Percentiles rank a stretch among this genome's conserved stretches.
phyloP scores from a whole-genome alignment of 2,113 vertebrate species.

The Hippocampus barbouri region DNA sequence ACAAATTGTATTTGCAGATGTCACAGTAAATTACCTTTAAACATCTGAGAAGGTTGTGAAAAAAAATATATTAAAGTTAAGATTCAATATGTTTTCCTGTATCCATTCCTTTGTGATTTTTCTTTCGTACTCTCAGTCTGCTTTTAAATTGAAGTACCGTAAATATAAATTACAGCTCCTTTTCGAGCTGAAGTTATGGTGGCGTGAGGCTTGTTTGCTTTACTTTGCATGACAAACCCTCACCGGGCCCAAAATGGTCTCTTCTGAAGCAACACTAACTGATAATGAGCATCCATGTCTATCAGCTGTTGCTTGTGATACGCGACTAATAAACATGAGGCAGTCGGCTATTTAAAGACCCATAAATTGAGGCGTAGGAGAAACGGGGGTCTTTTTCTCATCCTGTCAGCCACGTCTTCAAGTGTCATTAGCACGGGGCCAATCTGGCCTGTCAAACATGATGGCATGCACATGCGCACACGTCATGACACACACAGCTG shows the following conservation, averaged over 20 bases:
- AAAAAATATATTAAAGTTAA: not conserved
- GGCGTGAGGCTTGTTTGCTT: constrained; percentile 29
- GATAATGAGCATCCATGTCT: constrained; percentile 73
- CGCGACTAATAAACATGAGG: constrained; percentile 74
- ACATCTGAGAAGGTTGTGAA: not conserved
- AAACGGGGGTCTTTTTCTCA: constrained; percentile 69
- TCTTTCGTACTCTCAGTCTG: not conserved
- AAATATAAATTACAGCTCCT: not conserved
- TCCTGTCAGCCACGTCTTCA: constrained; percentile 63
- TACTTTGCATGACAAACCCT: constrained; percentile 62
- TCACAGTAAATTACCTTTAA: too few relatives aligned
- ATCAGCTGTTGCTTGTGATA: constrained; percentile 64
- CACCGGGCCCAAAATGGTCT: constrained; percentile 60
- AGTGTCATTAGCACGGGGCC: constrained; percentile 53
- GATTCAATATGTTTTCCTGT: not conserved
- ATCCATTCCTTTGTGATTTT: not conserved
- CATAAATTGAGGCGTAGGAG: constrained; percentile 55
- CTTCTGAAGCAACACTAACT: constrained; percentile 74
- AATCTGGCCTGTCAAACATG: constrained; percentile 43
- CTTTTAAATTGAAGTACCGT: not conserved
- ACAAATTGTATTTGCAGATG: not conserved
- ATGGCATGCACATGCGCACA: constrained; percentile 16
- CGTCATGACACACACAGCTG: not conserved
- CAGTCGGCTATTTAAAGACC: constrained; percentile 66
- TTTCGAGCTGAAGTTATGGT: constrained; percentile 12